phyloP scores from a whole-genome alignment of 2,888 invertebrate genomes.

The Ophion ellenae region DNA sequence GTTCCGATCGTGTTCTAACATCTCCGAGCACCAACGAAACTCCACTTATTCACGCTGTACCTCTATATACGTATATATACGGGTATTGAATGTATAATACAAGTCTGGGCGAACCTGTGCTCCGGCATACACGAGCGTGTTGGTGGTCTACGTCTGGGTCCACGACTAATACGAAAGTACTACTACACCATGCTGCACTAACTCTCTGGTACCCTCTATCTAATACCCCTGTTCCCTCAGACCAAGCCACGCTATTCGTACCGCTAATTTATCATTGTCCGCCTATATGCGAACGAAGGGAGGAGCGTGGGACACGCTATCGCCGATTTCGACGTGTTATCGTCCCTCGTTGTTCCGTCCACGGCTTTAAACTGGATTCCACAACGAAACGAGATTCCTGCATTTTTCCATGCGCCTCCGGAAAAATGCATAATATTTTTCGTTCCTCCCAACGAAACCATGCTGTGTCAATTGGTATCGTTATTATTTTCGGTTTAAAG shows the following conservation, averaged over 20 bases:
- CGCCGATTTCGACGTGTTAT: slow-evolving; percentile 69
- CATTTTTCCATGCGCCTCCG: neutral
- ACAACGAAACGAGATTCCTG: slow-evolving; percentile 38
- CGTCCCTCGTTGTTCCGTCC: slow-evolving; percentile 62
- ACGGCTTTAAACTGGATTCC: slow-evolving; percentile 48
- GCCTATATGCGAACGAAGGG: slow-evolving; percentile 67
- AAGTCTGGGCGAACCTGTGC: slow-evolving; percentile 38
- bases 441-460: neutral
- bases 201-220: slow-evolving; percentile 61
- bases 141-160: slow-evolving; percentile 49
- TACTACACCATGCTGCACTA: slow-evolving; percentile 58
- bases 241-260: slow-evolving; percentile 65
- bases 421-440: neutral
- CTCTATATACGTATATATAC: slow-evolving; percentile 9
- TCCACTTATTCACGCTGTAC: slow-evolving; percentile 63
- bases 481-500: too few relatives aligned
- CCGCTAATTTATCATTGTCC: slow-evolving; percentile 77
- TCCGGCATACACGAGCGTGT: slow-evolving; percentile 19
- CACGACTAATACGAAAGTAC: slow-evolving; percentile 52
- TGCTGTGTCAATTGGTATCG: neutral
- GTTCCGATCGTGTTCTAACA: slow-evolving; percentile 65
- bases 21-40: slow-evolving; percentile 62
- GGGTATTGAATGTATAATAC: slow-evolving; percentile 42
- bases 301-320: slow-evolving; percentile 67
- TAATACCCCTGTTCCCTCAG: slow-evolving; percentile 51